phyloP scores from a whole-genome alignment of 1,140 invertebrate genomes.

The Solen grandis region DNA sequence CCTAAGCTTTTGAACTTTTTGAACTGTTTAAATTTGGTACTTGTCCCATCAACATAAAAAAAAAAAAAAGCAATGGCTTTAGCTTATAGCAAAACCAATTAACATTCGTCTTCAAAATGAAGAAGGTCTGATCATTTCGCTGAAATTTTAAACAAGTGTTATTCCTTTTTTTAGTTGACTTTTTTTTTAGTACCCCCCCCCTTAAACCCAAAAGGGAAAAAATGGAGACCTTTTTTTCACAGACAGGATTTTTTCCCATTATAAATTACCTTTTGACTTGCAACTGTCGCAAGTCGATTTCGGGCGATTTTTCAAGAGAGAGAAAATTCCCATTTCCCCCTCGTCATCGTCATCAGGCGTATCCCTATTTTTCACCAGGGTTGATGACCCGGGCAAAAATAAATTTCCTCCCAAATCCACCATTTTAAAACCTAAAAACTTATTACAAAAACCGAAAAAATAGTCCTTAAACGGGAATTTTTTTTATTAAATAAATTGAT shows the following conservation, averaged over 20 bases:
- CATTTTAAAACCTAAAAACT: constrained; percentile 23
- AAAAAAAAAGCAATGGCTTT: background rate
- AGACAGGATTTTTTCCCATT: constrained; percentile 7
- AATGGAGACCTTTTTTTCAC: constrained; percentile 13
- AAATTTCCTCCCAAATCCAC: constrained; percentile 1
- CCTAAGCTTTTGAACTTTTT: no score
- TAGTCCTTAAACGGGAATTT: background rate
- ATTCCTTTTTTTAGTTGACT: background rate
- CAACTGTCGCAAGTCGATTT: constrained; percentile 9
- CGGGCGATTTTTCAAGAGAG: constrained; percentile 52
- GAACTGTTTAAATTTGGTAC: no score
- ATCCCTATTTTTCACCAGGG: constrained; percentile 71
- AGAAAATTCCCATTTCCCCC: constrained; percentile 52
- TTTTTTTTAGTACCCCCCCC: constrained; percentile 27
- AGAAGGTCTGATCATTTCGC: background rate
- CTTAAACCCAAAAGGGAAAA: background rate
- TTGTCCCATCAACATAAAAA: no score
- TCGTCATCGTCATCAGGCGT: constrained; percentile 58
- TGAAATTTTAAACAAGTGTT: background rate
- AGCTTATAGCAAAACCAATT: background rate
- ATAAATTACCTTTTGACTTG: constrained; percentile 24
- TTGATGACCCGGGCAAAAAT: constrained; percentile 11
- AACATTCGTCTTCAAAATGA: background rate
- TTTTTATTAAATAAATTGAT: constrained; percentile 1
- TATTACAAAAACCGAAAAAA: background rate